Evolutionary conservation across 2,888 invertebrate genomes (phyloP), one percentile per base, ranked within the genome.

Genomic region (Drosophila demipolita): DNA sequence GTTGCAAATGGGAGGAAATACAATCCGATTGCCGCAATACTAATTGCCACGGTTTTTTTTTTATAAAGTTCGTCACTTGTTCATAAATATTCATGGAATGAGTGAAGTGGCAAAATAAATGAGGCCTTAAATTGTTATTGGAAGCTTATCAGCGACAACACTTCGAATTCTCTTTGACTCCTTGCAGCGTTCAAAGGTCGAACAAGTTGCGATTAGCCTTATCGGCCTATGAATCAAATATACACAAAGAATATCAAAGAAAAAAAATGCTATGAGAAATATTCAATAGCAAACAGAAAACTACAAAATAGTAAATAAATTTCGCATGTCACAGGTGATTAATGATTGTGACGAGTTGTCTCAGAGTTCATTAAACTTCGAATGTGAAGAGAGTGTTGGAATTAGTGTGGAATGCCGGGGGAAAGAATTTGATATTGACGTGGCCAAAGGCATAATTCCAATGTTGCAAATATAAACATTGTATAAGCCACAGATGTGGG

Each of bases 311-410:
- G 26, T n/a, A 45, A 15, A 45, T 4, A 15, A 45, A 45, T 62
- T 40, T 23, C 42, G 17, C 23, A 2, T 23, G 23, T 26, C 53
- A 15, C 29, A 48, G 26, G n/a, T 74, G 75, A 75, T 75, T 74
- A 74, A 74, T 74, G 63, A 59, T 48, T n/a, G 5, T 23, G 17
- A 5, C 8, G 1, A 38, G 20, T 5, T 29, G 45, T 2, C n/a
- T 26, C 23, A 32, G 38, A 65, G 75, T 75, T 75, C 76, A 70
- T 62, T 75, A 62, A 75, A 75, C 76, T 62, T 42, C n/a, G 36
- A 60, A 15, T 17, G 4, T 17, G 12, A 45, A 45, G 3, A 3
- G 9, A 17, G 29, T 26, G 32, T 15, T 20, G 15, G 32, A 29
- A 38, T 17, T n/a, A n/a, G 23, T 26, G 38, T 54, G 45, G 48